Evolutionary conservation across 2,113 vertebrate species (phyloP).

Genomic region (Clarias macrocephalus): DNA sequence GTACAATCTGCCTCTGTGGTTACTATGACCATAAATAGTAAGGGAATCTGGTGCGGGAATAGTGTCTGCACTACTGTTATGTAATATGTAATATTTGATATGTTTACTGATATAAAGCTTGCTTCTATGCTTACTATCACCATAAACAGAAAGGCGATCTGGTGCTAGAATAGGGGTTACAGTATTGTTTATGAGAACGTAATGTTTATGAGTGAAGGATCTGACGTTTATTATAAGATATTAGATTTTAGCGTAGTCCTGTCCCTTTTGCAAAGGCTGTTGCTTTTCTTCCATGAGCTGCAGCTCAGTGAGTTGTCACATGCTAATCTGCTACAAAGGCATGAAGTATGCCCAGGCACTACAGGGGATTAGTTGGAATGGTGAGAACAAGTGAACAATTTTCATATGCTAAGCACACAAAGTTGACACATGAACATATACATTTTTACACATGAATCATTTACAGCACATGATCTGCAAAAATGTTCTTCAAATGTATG

Average conservation of each 20-base stretch:
- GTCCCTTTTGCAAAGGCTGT: not conserved
- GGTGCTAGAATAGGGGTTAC: not conserved
- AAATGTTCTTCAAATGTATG: not conserved
- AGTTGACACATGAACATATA: conserved; percentile 7
- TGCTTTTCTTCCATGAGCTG: conserved; percentile 22
- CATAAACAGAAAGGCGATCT: not conserved
- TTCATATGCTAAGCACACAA: conserved; percentile 10
- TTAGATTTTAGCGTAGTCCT: not conserved
- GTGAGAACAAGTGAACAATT: not conserved
- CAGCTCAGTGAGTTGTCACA: conserved; percentile 39
- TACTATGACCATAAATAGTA: not conserved
- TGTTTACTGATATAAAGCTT: not conserved
- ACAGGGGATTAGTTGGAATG: conserved; percentile 36
- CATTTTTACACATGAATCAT: conserved; percentile 32
- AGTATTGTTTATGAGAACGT: not conserved
- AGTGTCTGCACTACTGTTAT: not conserved
- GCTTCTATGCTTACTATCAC: not conserved
- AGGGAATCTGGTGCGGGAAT: not conserved
- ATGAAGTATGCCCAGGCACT: conserved; percentile 41
- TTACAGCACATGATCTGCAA: not conserved
- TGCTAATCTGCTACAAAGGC: conserved; percentile 50
- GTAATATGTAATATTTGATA: not conserved
- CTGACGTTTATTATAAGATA: not conserved
- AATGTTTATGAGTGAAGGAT: conserved; percentile 9
- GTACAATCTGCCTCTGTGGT: not conserved